A percentile compares a stretch with the other conserved stretches of the same genome.
These are phyloP conservation scores for Graptemys geographica DNA, from an alignment of 2,797 vertebrate species.

Conservation along the genomic window DNA sequence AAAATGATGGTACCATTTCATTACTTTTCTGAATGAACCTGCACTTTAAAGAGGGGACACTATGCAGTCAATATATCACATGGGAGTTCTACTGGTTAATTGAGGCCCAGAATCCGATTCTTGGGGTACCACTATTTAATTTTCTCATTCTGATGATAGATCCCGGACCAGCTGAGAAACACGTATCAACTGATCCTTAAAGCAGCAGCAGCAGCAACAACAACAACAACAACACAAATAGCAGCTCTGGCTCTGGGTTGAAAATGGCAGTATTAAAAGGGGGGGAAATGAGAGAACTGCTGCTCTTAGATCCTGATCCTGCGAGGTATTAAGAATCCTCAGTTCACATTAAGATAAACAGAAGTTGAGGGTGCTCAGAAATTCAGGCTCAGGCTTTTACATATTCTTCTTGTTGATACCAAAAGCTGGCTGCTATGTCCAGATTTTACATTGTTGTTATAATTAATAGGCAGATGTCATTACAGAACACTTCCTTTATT, in stretches of 20 bases:
- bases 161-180: background rate
- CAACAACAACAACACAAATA: background rate
- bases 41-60: background rate
- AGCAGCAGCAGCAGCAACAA: background rate
- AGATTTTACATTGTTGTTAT: background rate
- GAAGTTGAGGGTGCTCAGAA: background rate
- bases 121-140: background rate
- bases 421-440: background rate
- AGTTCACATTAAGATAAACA: background rate
- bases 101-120: background rate
- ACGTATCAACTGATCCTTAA: background rate
- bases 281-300: background rate
- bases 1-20: background rate
- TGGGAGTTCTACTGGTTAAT: background rate
- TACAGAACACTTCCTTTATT: background rate
- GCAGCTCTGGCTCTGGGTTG: background rate
- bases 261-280: background rate
- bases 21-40: background rate
- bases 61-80: accelerated
- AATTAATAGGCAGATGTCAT: accelerated
- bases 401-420: slow-evolving; percentile 13
- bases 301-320: background rate
- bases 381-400: background rate
- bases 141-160: background rate
- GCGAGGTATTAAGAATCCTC: background rate